Conservation (phyloP, 64 coral and sea anemone species). For the Pocillopora verrucosa region DNA sequence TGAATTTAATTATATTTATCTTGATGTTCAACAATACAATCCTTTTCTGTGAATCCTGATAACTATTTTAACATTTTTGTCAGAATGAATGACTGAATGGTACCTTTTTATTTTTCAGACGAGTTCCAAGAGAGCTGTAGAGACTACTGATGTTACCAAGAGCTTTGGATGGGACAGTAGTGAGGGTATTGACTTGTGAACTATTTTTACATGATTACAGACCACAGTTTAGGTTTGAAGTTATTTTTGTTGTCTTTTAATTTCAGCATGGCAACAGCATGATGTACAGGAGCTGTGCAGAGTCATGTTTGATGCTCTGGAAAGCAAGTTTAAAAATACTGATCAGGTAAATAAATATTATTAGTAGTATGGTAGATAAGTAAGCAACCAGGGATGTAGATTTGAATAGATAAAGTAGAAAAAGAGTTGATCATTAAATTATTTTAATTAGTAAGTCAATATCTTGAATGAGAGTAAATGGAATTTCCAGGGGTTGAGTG, state of each 20-base stretch:
- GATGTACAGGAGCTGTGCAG: slow-evolving; percentile 96
- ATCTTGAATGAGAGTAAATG: too few species aligned
- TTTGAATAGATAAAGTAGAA: background rate
- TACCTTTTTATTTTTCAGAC: slow-evolving; percentile 42
- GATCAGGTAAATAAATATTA: slow-evolving; percentile 68
- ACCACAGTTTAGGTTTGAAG: too few species aligned
- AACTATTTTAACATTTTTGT: background rate
- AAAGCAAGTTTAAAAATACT: slow-evolving; percentile 92
- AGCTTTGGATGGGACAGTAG: slow-evolving; percentile 99
- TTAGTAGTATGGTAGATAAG: background rate
- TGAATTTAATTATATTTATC: too few species aligned
- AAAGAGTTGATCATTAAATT: background rate
- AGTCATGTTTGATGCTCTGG: slow-evolving; percentile 99
- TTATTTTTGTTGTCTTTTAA: slow-evolving; percentile 9
- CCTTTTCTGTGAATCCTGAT: too few species aligned
- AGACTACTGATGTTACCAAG: slow-evolving; percentile 94
- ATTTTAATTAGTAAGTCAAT: too few species aligned
- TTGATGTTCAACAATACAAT: too few species aligned
- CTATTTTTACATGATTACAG: background rate
- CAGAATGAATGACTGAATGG: background rate
- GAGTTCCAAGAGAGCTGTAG: slow-evolving; percentile 87
- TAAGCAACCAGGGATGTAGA: background rate
- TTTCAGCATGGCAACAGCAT: slow-evolving; percentile 98
- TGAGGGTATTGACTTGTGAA: slow-evolving; percentile 54
- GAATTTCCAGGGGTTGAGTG: too few species aligned